Evolutionary conservation across 37 sponge, comb jelly and placozoan genomes (phyloP).

Genomic region (Chondrilla cf. caribensis): DNA sequence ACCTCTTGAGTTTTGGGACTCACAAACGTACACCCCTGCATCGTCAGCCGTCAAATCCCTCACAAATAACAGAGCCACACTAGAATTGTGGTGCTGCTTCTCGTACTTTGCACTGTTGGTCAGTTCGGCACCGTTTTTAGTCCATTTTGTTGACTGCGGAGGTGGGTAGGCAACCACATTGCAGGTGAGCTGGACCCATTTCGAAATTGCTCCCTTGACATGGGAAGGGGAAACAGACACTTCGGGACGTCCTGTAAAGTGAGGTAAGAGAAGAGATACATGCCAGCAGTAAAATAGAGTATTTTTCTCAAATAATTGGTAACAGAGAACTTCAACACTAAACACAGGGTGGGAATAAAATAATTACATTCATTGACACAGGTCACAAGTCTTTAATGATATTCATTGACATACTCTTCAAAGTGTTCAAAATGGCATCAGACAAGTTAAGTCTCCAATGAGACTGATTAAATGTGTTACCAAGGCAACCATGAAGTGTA

Average conservation of each 20-base stretch:
- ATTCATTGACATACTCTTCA: no score
- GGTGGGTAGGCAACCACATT: background rate
- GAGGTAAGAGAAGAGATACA: constrained; percentile 36
- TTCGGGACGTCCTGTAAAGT: background rate
- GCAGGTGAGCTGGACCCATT: background rate
- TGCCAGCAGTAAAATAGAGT: constrained; percentile 32
- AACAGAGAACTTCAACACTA: no score
- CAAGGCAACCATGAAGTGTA: no score
- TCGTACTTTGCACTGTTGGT: background rate
- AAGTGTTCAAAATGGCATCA: no score
- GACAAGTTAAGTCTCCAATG: no score
- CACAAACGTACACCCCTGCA: constrained; percentile 16
- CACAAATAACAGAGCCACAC: background rate
- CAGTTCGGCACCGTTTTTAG: background rate
- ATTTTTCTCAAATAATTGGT: no score
- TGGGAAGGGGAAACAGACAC: constrained; percentile 2
- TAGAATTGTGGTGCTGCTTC: background rate
- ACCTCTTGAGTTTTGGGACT: background rate
- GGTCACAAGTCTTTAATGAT: no score
- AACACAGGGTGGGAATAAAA: no score
- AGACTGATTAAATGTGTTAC: no score
- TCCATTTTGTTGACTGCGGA: background rate
- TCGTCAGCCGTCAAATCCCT: background rate
- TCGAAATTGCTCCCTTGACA: background rate
- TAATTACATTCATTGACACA: no score